Base-by-base conservation (phyloP, 2,888 invertebrate genomes). In the Spilarctia lutea region DNA sequence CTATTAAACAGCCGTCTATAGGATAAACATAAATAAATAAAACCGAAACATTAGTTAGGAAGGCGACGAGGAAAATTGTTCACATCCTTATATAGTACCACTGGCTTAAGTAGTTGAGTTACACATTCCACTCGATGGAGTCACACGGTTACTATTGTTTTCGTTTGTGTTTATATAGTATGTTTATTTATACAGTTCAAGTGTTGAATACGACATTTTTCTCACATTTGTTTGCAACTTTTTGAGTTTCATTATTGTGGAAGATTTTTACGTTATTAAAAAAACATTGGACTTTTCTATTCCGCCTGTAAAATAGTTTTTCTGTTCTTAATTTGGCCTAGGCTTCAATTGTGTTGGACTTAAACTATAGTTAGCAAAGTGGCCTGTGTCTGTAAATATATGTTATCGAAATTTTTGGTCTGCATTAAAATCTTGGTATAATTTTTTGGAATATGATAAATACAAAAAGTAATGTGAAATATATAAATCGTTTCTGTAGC, bases 61-160 rank as follows among this genome's bases (percentile, higher is more conserved):
- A 73, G 78, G 74, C 65, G 78, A 79, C 72, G 73, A 82, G 86
- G 86, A 87, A 87, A 86, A 88, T 86, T 79, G 84, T 79, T 75
- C 35, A 79, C 81, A 86, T 88, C 86, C 85, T 85, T 78, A 84
- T 79, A 80, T 76, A 82, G 79, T 82, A 79, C 52, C 52, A 66
- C 24, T 67, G 65, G 75, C 66, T 79, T 74, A 81, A 82, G 79
- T 75, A 85, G 75, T 70, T 65, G 56, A 72, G 76, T 75, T 78
- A 78, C 56, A 71, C 77, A 81, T 83, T 79, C 82, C 79, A 74
- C 71, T 65, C 42, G 65, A 68, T 74, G 72, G 72, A 81, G 78
- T 83, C 83, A 83, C 75, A 74, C 67, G 74, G 35, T 60, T 63
- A 65, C 69, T 72, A 74, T 76, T 66, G 73, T 72, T 75, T 75